Percentiles rank a stretch among this genome's conserved stretches.
These are phyloP conservation scores for Phoebastria nigripes DNA, from an alignment of 2,797 vertebrate genomes.

Conservation along the genomic window DNA sequence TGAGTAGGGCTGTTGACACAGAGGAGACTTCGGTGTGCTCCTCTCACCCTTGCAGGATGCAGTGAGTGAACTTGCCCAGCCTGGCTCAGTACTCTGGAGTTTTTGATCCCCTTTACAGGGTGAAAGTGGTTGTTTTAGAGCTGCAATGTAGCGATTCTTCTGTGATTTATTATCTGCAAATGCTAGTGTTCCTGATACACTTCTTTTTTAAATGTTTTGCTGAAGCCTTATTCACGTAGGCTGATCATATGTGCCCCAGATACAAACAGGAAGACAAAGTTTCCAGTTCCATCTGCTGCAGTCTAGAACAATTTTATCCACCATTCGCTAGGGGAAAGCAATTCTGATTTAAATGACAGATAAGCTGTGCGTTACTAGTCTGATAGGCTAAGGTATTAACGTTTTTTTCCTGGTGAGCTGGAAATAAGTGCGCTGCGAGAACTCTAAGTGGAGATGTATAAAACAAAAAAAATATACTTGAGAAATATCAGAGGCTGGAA, in stretches of 20 bases:
- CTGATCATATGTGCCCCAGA: constrained; percentile 4
- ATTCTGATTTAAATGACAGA: constrained; percentile 22
- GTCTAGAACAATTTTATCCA: constrained; percentile 19
- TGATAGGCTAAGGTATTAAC: not conserved
- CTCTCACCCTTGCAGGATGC: not conserved
- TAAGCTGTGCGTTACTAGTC: not conserved
- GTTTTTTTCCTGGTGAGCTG: not conserved
- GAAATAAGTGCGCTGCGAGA: not conserved
- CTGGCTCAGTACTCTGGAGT: not conserved
- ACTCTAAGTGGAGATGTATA: not conserved
- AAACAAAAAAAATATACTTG: not conserved
- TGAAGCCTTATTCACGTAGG: not conserved
- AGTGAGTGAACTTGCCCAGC: not conserved
- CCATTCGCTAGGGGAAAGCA: not conserved
- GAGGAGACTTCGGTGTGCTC: not conserved
- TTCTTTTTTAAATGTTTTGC: not conserved
- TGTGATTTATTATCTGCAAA: not conserved
- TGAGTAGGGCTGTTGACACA: not conserved
- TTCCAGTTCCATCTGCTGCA: constrained; percentile 28
- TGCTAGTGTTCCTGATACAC: not conserved
- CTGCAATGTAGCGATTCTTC: not conserved
- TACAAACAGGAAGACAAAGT: not conserved
- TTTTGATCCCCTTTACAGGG: not conserved
- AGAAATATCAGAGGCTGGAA: not conserved
- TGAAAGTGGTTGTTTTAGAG: not conserved